Evolutionary conservation across 2,113 vertebrate species (phyloP), one percentile per base, ranked within the genome.

Genomic region (Colius striatus): DNA sequence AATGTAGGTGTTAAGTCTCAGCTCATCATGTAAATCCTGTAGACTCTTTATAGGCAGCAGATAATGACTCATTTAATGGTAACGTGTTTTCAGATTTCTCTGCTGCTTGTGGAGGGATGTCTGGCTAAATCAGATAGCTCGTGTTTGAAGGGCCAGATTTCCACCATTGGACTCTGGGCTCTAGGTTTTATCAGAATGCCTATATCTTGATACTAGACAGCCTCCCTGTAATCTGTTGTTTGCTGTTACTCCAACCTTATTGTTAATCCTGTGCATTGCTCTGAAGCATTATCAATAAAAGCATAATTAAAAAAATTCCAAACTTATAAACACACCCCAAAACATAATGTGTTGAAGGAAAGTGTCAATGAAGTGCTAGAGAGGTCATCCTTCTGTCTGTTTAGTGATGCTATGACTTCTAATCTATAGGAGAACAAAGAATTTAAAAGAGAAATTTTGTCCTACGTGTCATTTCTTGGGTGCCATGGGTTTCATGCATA

Each of bases 1-100:
- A 85, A 58, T 51, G 95, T 94, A 90, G 95, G 92, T 93, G 92
- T 86, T 65, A 85, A 80, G 75, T 80, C 92, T 88, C 71, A 93
- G 81, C 58, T 85, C 91, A 73, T 88, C n/a, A 55, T 80, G 60
- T 90, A 90, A 94, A 92, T 88, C 36, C 54, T 66, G 71, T 70
- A 73, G 82, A 88, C 47, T 83, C 75, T 73, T 92, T 76, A 32
- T 57, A 84, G 71, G 82, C 50, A 30, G 67, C 26, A 91, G 84
- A 20, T 15, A 9, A 27, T 96, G 96, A 95, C 71, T 96, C 86
- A 96, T 80, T 41, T 50, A 50, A 18, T 5, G 63, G 32, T 18
- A 90, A 53, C 1, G 2, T 21, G 58, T 20, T 87, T 91, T 76
- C 38, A 88, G 75, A 47, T 85, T 92, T 76, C 21, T 73, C 47